These are phyloP conservation scores for Daphoenositta chrysoptera DNA, from an alignment of 2,113 vertebrate genomes.

Conservation along the genomic window DNA sequence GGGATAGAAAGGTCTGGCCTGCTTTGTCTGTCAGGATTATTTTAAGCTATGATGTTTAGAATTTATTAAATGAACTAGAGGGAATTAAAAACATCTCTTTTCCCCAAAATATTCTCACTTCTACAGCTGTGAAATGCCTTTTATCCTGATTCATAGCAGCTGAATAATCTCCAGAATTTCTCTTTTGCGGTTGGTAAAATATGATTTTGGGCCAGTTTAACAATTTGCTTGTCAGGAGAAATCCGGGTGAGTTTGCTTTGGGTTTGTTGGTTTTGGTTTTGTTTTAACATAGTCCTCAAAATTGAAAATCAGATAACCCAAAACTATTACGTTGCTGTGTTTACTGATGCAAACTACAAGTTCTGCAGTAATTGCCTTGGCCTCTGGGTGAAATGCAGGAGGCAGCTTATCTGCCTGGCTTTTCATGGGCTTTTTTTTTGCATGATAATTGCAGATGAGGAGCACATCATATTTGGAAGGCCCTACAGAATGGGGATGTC, in stretches of 20 bases:
- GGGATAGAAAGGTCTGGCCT: neutral
- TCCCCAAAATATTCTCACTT: neutral
- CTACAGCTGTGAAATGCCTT: neutral
- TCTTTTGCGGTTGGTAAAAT: neutral
- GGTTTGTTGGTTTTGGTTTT: neutral
- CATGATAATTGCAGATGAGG: neutral
- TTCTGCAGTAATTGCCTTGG: neutral
- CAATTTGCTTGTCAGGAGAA: neutral
- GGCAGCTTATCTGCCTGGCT: neutral
- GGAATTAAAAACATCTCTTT: neutral
- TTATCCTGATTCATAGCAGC: neutral
- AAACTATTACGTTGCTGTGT: neutral
- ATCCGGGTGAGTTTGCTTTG: neutral
- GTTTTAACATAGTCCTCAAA: neutral
- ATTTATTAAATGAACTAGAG: neutral
- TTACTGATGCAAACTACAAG: neutral
- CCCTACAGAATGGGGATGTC: neutral
- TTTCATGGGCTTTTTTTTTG: neutral
- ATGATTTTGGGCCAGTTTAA: neutral
- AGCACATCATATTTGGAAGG: neutral
- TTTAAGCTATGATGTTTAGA: constrained; percentile 3
- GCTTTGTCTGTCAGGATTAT: neutral
- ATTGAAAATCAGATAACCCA: neutral
- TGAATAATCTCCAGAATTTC: neutral
- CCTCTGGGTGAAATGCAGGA: neutral